Percentiles rank a stretch among this genome's conserved stretches.
Evolutionary conservation across 2,888 invertebrate genomes (phyloP).

Genomic region (Bursaphelenchus okinawaensis): DNA sequence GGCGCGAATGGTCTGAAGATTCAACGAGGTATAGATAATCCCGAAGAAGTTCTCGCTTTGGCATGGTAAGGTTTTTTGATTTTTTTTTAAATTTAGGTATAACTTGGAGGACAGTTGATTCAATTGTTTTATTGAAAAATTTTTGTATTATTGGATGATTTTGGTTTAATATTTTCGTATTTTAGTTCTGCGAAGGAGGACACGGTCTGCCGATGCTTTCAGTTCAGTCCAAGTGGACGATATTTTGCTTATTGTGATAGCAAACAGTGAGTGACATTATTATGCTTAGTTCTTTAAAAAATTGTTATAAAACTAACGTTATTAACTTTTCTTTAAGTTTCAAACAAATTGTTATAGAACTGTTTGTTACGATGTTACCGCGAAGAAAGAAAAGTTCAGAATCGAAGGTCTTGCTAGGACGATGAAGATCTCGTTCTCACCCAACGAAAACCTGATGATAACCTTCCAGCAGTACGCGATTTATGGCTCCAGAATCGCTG

Average conservation of each 20-base stretch:
- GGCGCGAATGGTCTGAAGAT: constrained; percentile 5
- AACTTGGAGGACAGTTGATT: too few species aligned
- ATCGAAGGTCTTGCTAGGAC: constrained; percentile 40
- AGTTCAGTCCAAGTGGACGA: constrained; percentile 48
- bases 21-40: constrained; percentile 5
- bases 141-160: background rate
- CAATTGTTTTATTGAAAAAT: too few species aligned
- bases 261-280: constrained; percentile 39
- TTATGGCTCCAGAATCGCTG: constrained; percentile 31
- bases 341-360: too few species aligned
- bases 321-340: too few species aligned
- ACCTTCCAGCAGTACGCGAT: constrained; percentile 53
- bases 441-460: constrained; percentile 44
- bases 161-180: background rate
- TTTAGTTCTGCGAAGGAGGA: background rate
- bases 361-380: background rate
- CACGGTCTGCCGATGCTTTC: constrained; percentile 42
- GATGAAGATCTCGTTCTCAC: constrained; percentile 49
- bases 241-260: constrained; percentile 51
- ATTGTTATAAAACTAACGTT: background rate
- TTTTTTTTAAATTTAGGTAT: too few species aligned
- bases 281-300: too few species aligned
- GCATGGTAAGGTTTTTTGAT: constrained; percentile 1
- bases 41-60: background rate
- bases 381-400: constrained; percentile 23